Conservation (phyloP, 2,113 vertebrate genomes). For the Passer montanus region DNA sequence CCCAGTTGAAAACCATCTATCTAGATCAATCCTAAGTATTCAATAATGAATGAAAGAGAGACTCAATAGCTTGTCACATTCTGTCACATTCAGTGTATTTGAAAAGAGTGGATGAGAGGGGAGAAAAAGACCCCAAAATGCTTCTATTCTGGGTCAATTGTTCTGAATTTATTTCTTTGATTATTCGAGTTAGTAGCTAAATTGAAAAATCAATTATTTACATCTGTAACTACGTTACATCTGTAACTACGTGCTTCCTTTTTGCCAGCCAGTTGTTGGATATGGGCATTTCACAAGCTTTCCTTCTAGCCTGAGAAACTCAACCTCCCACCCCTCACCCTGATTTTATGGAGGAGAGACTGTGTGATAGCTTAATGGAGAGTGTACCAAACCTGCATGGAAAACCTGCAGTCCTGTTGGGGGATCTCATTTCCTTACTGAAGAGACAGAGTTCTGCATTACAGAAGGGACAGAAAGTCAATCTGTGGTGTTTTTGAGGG, state of each 20-base stretch:
- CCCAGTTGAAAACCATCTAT: background rate
- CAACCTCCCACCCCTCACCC: background rate
- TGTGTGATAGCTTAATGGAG: background rate
- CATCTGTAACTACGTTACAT: background rate
- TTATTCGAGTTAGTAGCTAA: constrained; percentile 31
- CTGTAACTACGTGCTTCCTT: background rate
- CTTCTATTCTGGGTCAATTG: constrained; percentile 9
- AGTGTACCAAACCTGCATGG: background rate
- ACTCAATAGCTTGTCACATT: background rate
- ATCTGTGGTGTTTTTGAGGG: background rate
- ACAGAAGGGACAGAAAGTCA: background rate
- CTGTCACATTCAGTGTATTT: background rate
- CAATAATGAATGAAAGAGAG: background rate
- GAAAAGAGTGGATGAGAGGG: background rate
- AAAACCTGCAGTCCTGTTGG: background rate
- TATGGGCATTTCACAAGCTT: background rate
- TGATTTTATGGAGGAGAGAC: background rate
- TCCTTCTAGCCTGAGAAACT: background rate
- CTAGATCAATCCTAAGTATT: background rate
- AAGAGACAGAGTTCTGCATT: background rate
- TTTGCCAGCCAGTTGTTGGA: background rate
- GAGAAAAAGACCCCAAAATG: rapidly evolving
- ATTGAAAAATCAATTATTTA: constrained; percentile 52
- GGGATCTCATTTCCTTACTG: background rate
- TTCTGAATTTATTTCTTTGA: background rate